Conservation (phyloP, 2,113 vertebrate genomes). For the Brachyhypopomus gauderio region DNA sequence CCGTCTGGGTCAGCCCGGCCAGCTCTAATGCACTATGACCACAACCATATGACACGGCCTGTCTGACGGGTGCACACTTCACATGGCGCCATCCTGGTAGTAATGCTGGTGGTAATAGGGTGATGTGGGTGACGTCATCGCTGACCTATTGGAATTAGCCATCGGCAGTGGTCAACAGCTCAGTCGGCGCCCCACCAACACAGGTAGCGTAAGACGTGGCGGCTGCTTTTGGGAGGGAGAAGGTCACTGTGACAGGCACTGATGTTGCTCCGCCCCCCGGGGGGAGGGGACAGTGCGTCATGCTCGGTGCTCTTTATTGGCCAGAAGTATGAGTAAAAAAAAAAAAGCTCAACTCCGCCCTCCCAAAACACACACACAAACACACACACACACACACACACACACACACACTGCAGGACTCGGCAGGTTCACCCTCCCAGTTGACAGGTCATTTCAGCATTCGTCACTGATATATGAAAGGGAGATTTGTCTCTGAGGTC, state of each 20-base stretch:
- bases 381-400: too few species aligned
- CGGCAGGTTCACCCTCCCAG: conserved; percentile 8
- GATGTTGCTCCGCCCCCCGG: neutral
- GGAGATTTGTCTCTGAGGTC: conserved; percentile 40
- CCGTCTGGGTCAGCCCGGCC: conserved; percentile 11
- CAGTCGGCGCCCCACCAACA: neutral
- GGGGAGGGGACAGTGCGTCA: neutral
- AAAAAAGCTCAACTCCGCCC: conserved; percentile 15
- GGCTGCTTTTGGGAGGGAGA: conserved; percentile 25
- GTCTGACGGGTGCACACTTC: too few species aligned
- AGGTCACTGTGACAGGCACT: conserved; percentile 9
- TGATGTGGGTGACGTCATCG: conserved; percentile 20
- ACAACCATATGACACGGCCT: conserved; percentile 15
- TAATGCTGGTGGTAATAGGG: neutral
- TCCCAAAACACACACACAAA: too few species aligned
- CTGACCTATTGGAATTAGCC: conserved; percentile 22
- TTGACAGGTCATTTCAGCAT: conserved; percentile 54
- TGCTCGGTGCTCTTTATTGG: conserved; percentile 34
- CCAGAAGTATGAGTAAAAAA: conserved; percentile 41
- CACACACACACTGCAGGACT: neutral
- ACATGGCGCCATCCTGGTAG: too few species aligned
- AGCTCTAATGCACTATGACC: conserved; percentile 23
- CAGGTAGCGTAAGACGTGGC: conserved; percentile 11
- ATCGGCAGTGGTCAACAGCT: neutral
- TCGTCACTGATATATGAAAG: conserved; percentile 49